Conservation (phyloP, 2,888 invertebrate genomes). For the Allophyes oxyacanthae region DNA sequence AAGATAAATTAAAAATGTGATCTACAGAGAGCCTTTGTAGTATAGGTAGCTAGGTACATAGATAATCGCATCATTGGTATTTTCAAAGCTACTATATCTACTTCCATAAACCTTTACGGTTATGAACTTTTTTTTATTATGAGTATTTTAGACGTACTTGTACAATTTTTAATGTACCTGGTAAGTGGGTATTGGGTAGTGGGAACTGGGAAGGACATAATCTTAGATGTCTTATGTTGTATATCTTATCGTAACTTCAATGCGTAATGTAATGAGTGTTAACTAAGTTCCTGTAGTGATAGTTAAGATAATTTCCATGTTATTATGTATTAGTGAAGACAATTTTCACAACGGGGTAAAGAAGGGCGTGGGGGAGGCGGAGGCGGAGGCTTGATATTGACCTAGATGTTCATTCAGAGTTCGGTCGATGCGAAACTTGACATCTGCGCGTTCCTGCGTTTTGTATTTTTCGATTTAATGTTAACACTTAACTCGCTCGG, state of each 20-base stretch:
- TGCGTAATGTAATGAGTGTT: slow-evolving; percentile 18
- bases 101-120: no score
- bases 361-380: slow-evolving; percentile 69
- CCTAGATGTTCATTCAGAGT: slow-evolving; percentile 89
- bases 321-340: slow-evolving; percentile 75
- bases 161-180: no score
- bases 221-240: no score
- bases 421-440: slow-evolving; percentile 89
- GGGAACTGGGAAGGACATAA: no score
- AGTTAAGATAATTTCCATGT: slow-evolving; percentile 72
- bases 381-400: slow-evolving; percentile 87
- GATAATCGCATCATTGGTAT: no score
- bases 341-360: slow-evolving; percentile 72
- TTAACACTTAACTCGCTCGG: slow-evolving; percentile 68
- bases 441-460: slow-evolving; percentile 89
- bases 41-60: no score
- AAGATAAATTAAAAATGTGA: no score
- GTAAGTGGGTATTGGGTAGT: no score
- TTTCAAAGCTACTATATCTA: no score
- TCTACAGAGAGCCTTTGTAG: no score
- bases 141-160: no score
- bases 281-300: slow-evolving; percentile 36
- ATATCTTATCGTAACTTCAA: not conserved
- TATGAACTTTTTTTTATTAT: no score
- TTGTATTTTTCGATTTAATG: slow-evolving; percentile 81